These are phyloP conservation scores for Troides aeacus DNA, from an alignment of 2,888 invertebrate genomes.

Conservation along the genomic window DNA sequence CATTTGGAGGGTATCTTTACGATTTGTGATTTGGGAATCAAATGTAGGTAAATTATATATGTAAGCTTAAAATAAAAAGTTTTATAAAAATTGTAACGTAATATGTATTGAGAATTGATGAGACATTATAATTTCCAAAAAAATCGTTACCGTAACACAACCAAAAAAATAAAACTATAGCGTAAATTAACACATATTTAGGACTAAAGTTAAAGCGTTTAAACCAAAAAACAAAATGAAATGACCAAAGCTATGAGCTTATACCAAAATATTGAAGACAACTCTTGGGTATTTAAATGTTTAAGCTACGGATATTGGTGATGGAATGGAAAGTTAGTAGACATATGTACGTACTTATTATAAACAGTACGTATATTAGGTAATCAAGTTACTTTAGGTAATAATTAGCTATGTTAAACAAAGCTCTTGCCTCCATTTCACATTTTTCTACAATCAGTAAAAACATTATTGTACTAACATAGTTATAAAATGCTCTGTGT, in stretches of 20 bases:
- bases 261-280: conserved; percentile 44
- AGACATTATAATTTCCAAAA: neutral
- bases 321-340: conserved; percentile 30
- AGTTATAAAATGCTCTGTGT: conserved; percentile 29
- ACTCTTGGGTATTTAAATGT: conserved; percentile 39
- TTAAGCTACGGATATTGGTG: conserved; percentile 32
- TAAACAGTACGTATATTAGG: conserved; percentile 33
- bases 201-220: conserved; percentile 45
- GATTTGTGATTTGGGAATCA: conserved; percentile 29
- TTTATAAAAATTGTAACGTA: conserved; percentile 4
- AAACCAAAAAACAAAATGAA: conserved; percentile 60
- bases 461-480: conserved; percentile 50
- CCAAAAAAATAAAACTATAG: conserved; percentile 61
- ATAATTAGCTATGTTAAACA: conserved; percentile 49
- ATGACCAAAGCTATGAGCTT: conserved; percentile 78
- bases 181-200: conserved; percentile 31
- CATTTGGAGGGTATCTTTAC: conserved; percentile 1
- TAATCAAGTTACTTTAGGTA: conserved; percentile 34
- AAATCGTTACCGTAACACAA: conserved; percentile 50
- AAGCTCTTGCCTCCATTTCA: conserved; percentile 59
- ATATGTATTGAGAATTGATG: neutral
- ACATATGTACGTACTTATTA: conserved; percentile 32
- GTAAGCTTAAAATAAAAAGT: conserved; percentile 1
- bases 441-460: conserved; percentile 58
- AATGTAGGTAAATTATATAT: conserved; percentile 20